phyloP scores from a whole-genome alignment of 2,888 invertebrate species.

The Biston betularia region DNA sequence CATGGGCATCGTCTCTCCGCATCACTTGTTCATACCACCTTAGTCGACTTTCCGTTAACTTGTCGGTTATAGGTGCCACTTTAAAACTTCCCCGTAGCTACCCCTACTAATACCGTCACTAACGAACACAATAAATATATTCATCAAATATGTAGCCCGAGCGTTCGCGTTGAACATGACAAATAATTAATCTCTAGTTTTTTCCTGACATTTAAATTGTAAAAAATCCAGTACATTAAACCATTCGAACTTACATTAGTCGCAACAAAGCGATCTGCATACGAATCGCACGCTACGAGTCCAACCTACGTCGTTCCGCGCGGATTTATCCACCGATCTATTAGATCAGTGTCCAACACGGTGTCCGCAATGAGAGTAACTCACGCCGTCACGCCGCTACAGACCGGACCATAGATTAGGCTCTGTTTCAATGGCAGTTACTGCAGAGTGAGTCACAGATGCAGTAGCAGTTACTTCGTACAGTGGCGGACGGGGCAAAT shows the following conservation, averaged over 20 bases:
- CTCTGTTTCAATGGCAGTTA: background rate
- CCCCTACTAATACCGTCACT: no score
- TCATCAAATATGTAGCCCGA: no score
- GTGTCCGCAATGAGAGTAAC: slow-evolving; percentile 23
- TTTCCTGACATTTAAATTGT: no score
- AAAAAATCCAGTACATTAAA: background rate
- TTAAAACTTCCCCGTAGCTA: no score
- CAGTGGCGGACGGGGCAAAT: slow-evolving; percentile 53
- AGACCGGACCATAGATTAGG: slow-evolving; percentile 2
- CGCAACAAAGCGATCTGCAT: background rate
- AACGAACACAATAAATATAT: no score
- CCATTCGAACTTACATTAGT: background rate
- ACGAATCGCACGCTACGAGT: background rate
- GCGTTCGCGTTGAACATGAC: no score
- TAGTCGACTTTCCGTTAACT: no score
- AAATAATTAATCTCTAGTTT: no score
- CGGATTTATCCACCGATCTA: background rate
- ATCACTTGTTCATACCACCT: no score
- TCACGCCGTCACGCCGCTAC: slow-evolving; percentile 3
- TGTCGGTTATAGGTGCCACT: no score
- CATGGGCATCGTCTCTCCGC: no score
- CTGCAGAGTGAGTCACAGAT: background rate
- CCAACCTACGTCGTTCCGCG: background rate
- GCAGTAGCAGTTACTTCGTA: background rate
- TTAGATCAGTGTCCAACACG: slow-evolving; percentile 2